phyloP scores from a whole-genome alignment of 2,888 invertebrate genomes.

The Helicoverpa assulta region DNA sequence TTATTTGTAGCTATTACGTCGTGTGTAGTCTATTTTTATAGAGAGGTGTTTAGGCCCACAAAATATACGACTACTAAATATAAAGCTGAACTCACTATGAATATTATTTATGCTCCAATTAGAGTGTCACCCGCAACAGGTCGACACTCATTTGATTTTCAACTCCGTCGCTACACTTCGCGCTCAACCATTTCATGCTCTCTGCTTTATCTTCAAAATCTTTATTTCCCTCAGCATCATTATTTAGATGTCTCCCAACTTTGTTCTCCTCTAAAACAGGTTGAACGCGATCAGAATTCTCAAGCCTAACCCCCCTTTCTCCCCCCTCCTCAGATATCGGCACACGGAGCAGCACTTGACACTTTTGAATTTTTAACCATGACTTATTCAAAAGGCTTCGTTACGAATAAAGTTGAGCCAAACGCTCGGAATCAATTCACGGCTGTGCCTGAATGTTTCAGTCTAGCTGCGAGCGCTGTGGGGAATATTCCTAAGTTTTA shows the following conservation, averaged over 20 bases:
- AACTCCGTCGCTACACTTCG: background rate
- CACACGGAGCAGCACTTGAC: conserved; percentile 52
- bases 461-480: conserved; percentile 12
- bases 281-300: conserved; percentile 22
- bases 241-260: conserved; percentile 4
- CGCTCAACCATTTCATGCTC: background rate
- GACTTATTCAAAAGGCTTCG: conserved; percentile 64
- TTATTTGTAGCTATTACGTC: background rate
- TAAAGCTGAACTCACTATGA: no score
- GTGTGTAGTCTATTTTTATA: no score
- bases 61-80: no score
- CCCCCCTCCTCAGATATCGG: conserved; percentile 7
- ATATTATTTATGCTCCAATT: no score
- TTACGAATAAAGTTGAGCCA: conserved; percentile 60
- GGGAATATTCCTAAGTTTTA: conserved; percentile 50
- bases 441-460: conserved; percentile 51
- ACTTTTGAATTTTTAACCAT: conserved; percentile 63
- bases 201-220: conserved; percentile 10
- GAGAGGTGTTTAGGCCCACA: no score
- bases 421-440: conserved; percentile 60
- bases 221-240: conserved; percentile 7
- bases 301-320: background rate
- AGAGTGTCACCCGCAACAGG: background rate
- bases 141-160: background rate
- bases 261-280: conserved; percentile 10